phyloP scores from a whole-genome alignment of 2,797 vertebrate genomes.

The Morus bassanus region DNA sequence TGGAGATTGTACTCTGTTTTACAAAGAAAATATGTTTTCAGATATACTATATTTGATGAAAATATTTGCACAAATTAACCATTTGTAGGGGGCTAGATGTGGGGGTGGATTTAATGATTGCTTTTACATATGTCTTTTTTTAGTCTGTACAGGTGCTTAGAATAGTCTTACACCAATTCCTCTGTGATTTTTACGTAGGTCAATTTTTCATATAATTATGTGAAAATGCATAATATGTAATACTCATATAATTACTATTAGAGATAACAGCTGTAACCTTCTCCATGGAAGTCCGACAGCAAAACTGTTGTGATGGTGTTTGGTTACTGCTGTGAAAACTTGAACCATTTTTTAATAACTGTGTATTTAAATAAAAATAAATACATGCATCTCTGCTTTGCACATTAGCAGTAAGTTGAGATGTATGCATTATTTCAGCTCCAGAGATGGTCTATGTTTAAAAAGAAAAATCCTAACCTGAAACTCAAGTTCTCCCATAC shows the following conservation, averaged over 20 bases:
- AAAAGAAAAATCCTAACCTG: neutral
- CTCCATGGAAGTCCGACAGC: neutral
- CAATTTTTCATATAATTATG: neutral
- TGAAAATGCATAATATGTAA: neutral
- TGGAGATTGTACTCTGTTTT: neutral
- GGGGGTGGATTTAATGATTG: neutral
- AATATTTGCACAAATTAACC: neutral
- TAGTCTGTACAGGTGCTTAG: neutral
- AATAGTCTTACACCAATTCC: neutral
- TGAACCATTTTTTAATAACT: neutral
- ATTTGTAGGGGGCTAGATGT: neutral
- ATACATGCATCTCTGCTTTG: neutral
- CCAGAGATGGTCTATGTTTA: neutral
- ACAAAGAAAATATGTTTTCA: neutral
- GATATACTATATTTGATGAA: neutral
- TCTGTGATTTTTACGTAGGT: neutral
- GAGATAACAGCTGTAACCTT: neutral
- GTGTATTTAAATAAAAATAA: neutral
- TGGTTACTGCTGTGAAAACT: neutral
- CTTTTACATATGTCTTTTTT: neutral
- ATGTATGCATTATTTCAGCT: neutral
- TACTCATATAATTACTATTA: neutral
- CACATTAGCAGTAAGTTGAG: neutral
- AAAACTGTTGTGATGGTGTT: neutral
- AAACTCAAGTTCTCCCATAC: neutral